phyloP scores from a whole-genome alignment of 2,113 vertebrate species.

The Andinoacara biseriatus region DNA sequence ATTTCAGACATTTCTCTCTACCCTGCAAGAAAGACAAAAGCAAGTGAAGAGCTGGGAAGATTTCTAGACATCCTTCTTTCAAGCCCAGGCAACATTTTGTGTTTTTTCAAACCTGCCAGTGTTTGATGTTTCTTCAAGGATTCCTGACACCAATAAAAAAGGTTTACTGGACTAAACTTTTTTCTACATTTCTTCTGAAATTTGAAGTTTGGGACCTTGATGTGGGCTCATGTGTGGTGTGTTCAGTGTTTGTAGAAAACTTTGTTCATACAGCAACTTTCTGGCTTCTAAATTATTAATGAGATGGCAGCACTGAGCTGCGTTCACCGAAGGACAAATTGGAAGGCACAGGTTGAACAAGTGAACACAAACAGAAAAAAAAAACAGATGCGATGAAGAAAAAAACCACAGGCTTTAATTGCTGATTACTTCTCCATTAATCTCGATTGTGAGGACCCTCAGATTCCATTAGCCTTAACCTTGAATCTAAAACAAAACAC shows the following conservation, averaged over 20 bases:
- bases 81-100: constrained; percentile 17
- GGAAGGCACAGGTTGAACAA: constrained; percentile 32
- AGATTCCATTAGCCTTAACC: constrained; percentile 50
- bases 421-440: constrained; percentile 43
- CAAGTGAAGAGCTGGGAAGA: neutral
- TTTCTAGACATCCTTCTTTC: constrained; percentile 29
- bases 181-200: constrained; percentile 10
- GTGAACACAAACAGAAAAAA: constrained; percentile 23
- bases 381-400: neutral
- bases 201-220: constrained; percentile 12
- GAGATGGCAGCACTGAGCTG: constrained; percentile 24
- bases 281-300: constrained; percentile 54
- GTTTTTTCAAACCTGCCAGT: neutral
- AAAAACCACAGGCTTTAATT: constrained; percentile 36
- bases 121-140: constrained; percentile 51
- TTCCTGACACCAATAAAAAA: constrained; percentile 23
- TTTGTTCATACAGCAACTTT: constrained; percentile 34
- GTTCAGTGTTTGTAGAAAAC: constrained; percentile 13
- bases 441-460: constrained; percentile 38
- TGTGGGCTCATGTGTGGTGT: neutral
- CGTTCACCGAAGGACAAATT: constrained; percentile 60
- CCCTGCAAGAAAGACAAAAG: neutral
- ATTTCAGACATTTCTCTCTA: constrained; percentile 8
- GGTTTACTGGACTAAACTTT: constrained; percentile 10
- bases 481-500: constrained; percentile 55